A percentile compares a stretch with the other conserved stretches of the same genome.
Evolutionary conservation across 30 jellyfish, hydroid and myxozoan genomes (phyloP).

Genomic region (Phacellophora camtschatica): DNA sequence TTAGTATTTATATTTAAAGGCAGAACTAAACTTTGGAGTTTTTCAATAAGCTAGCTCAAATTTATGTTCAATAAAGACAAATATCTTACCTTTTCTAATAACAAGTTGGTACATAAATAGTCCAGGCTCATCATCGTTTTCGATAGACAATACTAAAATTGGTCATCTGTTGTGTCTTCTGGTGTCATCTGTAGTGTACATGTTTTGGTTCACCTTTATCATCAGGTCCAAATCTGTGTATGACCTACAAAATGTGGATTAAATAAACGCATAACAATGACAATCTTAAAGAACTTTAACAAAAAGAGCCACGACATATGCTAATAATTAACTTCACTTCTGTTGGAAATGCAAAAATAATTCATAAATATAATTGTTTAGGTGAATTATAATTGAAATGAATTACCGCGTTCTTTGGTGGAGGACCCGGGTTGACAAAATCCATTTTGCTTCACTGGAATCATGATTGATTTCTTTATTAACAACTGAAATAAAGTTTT

Average conservation of each 20-base stretch:
- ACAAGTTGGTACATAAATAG: not conserved
- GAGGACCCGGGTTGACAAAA: not conserved
- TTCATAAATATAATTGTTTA: no score
- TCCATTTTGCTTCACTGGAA: not conserved
- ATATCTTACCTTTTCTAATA: not conserved
- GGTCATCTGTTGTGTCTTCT: no score
- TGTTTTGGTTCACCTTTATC: not conserved
- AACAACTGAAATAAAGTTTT: not conserved
- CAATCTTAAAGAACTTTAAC: no score
- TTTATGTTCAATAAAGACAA: no score
- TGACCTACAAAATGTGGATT: not conserved
- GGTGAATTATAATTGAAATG: no score
- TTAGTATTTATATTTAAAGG: no score
- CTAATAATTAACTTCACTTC: no score
- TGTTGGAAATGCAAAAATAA: no score
- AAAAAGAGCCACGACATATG: no score
- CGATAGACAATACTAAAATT: not conserved
- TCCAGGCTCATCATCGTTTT: not conserved
- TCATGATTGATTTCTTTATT: not conserved
- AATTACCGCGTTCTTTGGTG: not conserved
- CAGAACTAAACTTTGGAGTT: no score
- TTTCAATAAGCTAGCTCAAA: no score
- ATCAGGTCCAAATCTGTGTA: not conserved
- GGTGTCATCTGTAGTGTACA: no score
- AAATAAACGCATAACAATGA: not conserved